phyloP scores from a whole-genome alignment of 2,888 invertebrate genomes.

The Galeopsomyia nigrocyanea region DNA sequence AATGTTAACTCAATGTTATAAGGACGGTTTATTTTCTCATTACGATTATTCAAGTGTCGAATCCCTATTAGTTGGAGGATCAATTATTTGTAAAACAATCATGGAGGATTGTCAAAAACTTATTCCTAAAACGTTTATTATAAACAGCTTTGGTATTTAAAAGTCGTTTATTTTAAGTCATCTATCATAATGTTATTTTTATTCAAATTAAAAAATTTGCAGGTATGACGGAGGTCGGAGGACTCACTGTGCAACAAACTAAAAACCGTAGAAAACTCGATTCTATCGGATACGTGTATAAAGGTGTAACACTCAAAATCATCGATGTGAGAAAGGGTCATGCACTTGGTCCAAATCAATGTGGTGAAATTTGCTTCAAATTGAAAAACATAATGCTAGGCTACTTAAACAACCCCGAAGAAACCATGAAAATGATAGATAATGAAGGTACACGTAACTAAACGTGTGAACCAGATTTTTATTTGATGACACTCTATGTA shows the following conservation, averaged over 20 bases:
- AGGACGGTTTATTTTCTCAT: background rate
- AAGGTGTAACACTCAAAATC: conserved; percentile 53
- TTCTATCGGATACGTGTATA: conserved; percentile 52
- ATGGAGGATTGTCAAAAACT: background rate
- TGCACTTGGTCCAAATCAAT: conserved; percentile 53
- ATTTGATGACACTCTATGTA: no score
- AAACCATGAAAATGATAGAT: conserved; percentile 70
- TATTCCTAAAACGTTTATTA: conserved; percentile 16
- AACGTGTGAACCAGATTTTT: no score
- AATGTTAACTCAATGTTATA: background rate
- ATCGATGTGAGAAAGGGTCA: conserved; percentile 48
- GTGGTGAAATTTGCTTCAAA: conserved; percentile 51
- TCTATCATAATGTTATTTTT: no score
- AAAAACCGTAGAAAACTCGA: conserved; percentile 40
- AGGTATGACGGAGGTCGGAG: conserved; percentile 12
- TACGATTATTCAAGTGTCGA: background rate
- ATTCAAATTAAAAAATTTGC: background rate
- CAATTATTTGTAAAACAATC: background rate
- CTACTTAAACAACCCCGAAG: conserved; percentile 71
- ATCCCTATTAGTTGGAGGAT: background rate
- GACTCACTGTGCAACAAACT: background rate
- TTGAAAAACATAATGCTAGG: conserved; percentile 67
- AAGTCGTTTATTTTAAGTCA: no score
- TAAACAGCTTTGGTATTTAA: conserved; percentile 36
- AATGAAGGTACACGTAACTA: conserved; percentile 55